Evolutionary conservation across 2,888 invertebrate genomes (phyloP), one percentile per base, ranked within the genome.

Genomic region (Campoplex capitator): DNA sequence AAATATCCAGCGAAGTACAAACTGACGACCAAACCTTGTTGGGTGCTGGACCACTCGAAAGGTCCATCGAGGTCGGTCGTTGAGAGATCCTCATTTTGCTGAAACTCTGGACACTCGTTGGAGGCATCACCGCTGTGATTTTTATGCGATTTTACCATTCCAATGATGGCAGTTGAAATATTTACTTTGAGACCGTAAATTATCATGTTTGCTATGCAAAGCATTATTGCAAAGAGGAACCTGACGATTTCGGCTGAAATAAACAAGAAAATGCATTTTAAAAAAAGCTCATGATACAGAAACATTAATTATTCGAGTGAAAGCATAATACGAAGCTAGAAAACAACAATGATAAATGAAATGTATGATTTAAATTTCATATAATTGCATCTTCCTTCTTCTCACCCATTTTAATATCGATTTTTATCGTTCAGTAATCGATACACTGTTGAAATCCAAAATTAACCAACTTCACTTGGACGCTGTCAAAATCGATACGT

Each of bases 141-240:
- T 2, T 7, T 35, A 38, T 80, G 88, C 9, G 88, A 76, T 42
- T 93, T 94, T 0, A 93, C 92, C 94, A 94, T 94, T 3, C 93
- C 94, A 54, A 94, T 92, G 38, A 94, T 92, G 0, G 93, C 89
- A 16, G 92, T 92, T 4, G 93, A 89, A 13, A 94, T 92, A 82
- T 94, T 94, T 4, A 94, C 92, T 83, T 94, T 94, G 38, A 92
- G 83, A 0, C 94, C 94, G 74, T 94, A 94, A 85, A 94, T 93
- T 77, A 94, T 94, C 94, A 93, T 93, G 88, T 94, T 94, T 70
- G 94, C 94, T 51, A 94, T 90, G 91, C 93, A 94, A 38, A 94
- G 90, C 94, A 94, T 94, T 80, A 93, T 90, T 28, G 94, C 94
- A 73, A 93, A 94, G 7, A 92, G 76, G 35, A 90, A 93, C 16